A percentile compares a stretch with the other conserved stretches of the same genome.
phyloP scores from a whole-genome alignment of 2,888 invertebrate genomes.

The Coelinius sp. region DNA sequence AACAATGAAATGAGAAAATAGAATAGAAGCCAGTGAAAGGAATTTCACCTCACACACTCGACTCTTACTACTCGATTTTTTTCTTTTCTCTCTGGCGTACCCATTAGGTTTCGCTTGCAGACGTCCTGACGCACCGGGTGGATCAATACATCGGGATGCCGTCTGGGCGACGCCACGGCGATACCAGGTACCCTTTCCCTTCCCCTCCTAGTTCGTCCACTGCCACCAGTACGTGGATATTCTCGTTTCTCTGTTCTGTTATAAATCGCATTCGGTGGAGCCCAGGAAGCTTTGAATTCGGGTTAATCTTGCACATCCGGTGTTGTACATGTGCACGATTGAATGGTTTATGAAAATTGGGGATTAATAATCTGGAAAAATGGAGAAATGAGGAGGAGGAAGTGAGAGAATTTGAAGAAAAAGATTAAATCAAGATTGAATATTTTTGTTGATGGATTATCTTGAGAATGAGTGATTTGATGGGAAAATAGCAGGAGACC shows the following conservation, averaged over 20 bases:
- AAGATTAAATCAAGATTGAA: not conserved
- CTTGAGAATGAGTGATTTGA: too few relatives aligned
- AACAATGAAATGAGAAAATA: constrained; percentile 7
- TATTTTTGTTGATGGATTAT: too few relatives aligned
- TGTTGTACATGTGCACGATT: not conserved
- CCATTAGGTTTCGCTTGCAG: constrained; percentile 23
- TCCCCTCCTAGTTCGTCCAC: too few relatives aligned
- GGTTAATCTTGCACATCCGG: constrained; percentile 56
- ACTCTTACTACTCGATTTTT: not conserved
- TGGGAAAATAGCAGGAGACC: too few relatives aligned
- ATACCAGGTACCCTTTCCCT: constrained; percentile 15
- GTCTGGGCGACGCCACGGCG: constrained; percentile 11
- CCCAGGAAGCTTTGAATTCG: constrained; percentile 57
- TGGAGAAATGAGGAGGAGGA: not conserved
- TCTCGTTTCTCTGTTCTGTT: not conserved
- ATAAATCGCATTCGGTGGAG: constrained; percentile 27
- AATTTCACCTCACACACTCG: not conserved
- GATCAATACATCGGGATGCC: constrained; percentile 17
- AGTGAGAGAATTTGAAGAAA: not conserved
- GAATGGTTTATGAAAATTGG: not conserved
- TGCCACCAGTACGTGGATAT: constrained; percentile 1
- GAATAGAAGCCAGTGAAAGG: constrained; percentile 11
- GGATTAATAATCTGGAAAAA: not conserved
- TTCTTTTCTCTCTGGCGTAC: not conserved
- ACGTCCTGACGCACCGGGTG: constrained; percentile 21